Evolutionary conservation across 2,888 invertebrate species (phyloP).

Genomic region (Byasa hedistus): DNA sequence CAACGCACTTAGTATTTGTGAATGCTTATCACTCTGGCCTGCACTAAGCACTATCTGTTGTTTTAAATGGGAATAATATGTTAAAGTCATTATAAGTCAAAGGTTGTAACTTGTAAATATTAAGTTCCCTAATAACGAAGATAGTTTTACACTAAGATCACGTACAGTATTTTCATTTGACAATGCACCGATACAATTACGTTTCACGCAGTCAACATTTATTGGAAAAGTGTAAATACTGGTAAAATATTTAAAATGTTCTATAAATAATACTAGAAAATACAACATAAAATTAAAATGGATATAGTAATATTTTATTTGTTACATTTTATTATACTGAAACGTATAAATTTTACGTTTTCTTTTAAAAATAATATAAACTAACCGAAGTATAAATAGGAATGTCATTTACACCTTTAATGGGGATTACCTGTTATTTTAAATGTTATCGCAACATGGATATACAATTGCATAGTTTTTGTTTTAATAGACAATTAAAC

Average conservation of each 20-base stretch:
- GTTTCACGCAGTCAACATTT: conserved; percentile 1
- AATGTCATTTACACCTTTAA: background rate
- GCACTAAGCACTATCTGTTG: conserved; percentile 50
- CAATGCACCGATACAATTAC: background rate
- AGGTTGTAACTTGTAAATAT: background rate
- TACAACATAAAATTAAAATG: background rate
- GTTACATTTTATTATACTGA: background rate
- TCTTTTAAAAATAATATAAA: background rate
- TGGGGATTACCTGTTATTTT: background rate
- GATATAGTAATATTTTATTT: background rate
- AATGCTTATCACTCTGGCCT: conserved; percentile 50
- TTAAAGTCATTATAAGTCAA: conserved; percentile 55
- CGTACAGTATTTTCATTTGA: background rate
- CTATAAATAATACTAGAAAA: background rate
- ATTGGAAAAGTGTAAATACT: background rate
- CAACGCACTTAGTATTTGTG: conserved; percentile 48
- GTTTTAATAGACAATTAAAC: too few species aligned
- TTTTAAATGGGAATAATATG: conserved; percentile 56
- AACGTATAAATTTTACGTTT: background rate
- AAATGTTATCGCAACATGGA: too few species aligned
- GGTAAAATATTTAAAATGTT: background rate
- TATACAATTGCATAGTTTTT: too few species aligned
- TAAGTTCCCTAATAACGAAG: background rate
- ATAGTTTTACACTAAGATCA: background rate
- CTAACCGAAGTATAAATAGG: background rate